Evolutionary conservation across 2,113 vertebrate genomes (phyloP).

Genomic region (Cryptomyrus ogoouensis): DNA sequence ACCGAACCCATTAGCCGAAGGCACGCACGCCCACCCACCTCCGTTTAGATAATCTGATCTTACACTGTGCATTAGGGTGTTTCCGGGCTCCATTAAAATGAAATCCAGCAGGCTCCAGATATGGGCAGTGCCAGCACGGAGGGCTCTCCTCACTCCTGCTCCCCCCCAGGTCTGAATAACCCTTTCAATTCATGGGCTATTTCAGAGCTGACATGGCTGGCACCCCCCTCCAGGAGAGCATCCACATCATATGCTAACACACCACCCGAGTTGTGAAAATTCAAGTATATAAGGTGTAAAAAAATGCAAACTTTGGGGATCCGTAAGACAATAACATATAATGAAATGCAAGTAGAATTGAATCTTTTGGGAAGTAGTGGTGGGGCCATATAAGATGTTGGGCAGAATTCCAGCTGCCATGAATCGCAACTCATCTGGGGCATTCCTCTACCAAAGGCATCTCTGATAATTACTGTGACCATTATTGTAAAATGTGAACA

Average conservation of each 20-base stretch:
- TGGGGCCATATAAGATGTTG: background rate
- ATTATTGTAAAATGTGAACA: background rate
- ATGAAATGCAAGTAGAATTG: background rate
- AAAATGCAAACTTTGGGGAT: background rate
- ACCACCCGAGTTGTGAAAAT: background rate
- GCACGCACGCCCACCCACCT: background rate
- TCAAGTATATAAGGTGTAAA: background rate
- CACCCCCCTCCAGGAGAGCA: background rate
- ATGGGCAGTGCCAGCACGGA: background rate
- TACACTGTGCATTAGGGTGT: background rate
- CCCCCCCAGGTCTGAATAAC: background rate
- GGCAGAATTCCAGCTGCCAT: background rate
- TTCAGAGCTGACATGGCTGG: background rate
- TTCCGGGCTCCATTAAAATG: background rate
- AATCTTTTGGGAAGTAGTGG: background rate
- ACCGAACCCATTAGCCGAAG: background rate
- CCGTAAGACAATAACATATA: background rate
- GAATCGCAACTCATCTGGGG: background rate
- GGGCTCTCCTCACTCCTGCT: background rate
- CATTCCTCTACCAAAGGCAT: background rate
- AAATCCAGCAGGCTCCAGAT: background rate
- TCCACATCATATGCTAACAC: background rate
- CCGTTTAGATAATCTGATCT: slow-evolving; percentile 10
- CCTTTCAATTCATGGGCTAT: background rate
- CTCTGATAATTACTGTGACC: background rate